These are phyloP conservation scores for Formica exsecta DNA, from an alignment of 1,140 invertebrate genomes.

Conservation along the genomic window DNA sequence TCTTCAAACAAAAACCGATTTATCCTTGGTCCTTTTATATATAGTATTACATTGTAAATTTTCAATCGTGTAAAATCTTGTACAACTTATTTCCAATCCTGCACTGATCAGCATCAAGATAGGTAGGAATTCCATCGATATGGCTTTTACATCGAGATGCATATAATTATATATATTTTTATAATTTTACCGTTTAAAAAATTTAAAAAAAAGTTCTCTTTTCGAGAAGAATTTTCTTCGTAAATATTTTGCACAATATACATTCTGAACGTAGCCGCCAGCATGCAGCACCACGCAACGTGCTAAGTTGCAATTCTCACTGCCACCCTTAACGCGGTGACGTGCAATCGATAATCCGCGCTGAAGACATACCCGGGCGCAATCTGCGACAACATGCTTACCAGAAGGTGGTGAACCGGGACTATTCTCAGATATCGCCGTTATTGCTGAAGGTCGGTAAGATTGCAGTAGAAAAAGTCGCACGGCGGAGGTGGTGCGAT, in stretches of 20 bases:
- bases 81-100: too few relatives aligned
- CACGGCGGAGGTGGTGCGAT: not conserved
- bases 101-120: too few relatives aligned
- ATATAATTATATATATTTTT: too few relatives aligned
- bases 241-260: not conserved
- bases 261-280: conserved; percentile 44
- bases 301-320: not conserved
- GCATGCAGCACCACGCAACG: conserved; percentile 50
- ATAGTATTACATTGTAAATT: too few relatives aligned
- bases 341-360: conserved; percentile 64
- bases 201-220: too few relatives aligned
- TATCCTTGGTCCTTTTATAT: too few relatives aligned
- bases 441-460: conserved; percentile 73
- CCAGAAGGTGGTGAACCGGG: conserved; percentile 35
- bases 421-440: not conserved
- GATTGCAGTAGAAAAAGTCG: conserved; percentile 11
- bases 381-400: conserved; percentile 36
- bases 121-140: too few relatives aligned
- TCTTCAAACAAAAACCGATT: too few relatives aligned
- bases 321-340: not conserved
- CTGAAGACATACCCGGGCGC: not conserved
- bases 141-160: too few relatives aligned
- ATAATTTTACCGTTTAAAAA: too few relatives aligned
- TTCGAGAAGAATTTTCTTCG: not conserved
- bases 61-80: too few relatives aligned